These are phyloP conservation scores for Serrognathus titanus DNA, from an alignment of 2,888 invertebrate species.

Conservation along the genomic window DNA sequence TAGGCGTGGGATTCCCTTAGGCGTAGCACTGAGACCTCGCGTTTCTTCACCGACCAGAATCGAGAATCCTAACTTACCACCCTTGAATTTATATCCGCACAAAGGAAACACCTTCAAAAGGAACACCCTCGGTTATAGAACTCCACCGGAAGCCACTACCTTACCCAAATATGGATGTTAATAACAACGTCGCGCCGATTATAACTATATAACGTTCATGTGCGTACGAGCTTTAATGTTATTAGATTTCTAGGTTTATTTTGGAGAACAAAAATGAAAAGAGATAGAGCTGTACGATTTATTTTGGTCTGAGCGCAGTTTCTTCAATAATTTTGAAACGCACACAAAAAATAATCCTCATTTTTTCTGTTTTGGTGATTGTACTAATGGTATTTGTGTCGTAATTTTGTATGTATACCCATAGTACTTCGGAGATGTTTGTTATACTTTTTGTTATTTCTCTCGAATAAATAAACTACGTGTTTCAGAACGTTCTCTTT, in stretches of 20 bases:
- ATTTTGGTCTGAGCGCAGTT: too few relatives aligned
- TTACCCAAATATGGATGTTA: constrained; percentile 21
- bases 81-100: constrained; percentile 59
- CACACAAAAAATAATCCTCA: too few relatives aligned
- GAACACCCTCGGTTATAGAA: constrained; percentile 27
- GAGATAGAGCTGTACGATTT: too few relatives aligned
- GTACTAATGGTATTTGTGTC: too few relatives aligned
- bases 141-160: constrained; percentile 20
- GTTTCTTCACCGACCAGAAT: constrained; percentile 80
- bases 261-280: neutral
- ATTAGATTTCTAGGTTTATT: neutral
- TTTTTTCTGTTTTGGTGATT: too few relatives aligned
- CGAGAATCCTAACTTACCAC: constrained; percentile 77
- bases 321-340: too few relatives aligned
- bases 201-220: constrained; percentile 2
- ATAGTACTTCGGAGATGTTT: too few relatives aligned
- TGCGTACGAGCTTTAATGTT: constrained; percentile 9
- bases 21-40: constrained; percentile 56
- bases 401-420: too few relatives aligned
- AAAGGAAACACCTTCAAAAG: constrained; percentile 30
- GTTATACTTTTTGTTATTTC: too few relatives aligned
- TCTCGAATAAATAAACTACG: too few relatives aligned
- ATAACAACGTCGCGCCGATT: neutral
- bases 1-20: constrained; percentile 43
- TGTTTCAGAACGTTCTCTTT: too few relatives aligned